Conservation (phyloP, 2,797 vertebrate species). For the Scomberomorus guttatus region DNA sequence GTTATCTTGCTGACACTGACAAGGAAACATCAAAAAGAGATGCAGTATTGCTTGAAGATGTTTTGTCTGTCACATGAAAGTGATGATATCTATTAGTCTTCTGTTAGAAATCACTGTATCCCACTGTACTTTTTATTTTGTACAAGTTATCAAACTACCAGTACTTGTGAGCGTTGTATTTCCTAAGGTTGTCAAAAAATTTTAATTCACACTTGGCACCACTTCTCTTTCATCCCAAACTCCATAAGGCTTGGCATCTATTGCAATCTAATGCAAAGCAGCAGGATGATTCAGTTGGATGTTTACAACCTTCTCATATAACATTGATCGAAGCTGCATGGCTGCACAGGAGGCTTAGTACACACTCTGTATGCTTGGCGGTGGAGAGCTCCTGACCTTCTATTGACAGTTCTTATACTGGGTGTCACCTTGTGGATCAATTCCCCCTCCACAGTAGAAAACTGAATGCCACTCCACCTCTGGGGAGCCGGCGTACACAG, state of each 20-base stretch:
- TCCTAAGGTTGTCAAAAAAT: constrained; percentile 40
- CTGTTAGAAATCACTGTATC: constrained; percentile 29
- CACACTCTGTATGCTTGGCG: constrained; percentile 81
- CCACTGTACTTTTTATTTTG: constrained; percentile 10
- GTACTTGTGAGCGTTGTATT: constrained; percentile 20
- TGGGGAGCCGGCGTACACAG: constrained; percentile 60
- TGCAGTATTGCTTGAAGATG: constrained; percentile 49
- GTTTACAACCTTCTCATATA: constrained; percentile 82
- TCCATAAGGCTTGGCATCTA: constrained; percentile 38
- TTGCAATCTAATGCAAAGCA: constrained; percentile 64
- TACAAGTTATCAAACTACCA: constrained; percentile 34
- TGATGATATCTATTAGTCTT: constrained; percentile 51
- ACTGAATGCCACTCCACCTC: constrained; percentile 78
- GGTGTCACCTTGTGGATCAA: constrained; percentile 88
- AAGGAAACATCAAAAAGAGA: constrained; percentile 64
- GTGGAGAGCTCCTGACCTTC: constrained; percentile 80
- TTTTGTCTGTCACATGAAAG: constrained; percentile 72
- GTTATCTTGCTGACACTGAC: constrained; percentile 57
- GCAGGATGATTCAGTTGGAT: constrained; percentile 66
- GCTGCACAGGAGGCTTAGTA: constrained; percentile 77
- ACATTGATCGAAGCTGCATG: constrained; percentile 79
- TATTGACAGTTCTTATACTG: constrained; percentile 85
- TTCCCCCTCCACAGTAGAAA: constrained; percentile 77
- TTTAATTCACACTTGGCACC: constrained; percentile 39
- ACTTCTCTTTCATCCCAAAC: constrained; percentile 49